phyloP scores from a whole-genome alignment of 2,888 invertebrate species.

The Bhutanitis thaidina region DNA sequence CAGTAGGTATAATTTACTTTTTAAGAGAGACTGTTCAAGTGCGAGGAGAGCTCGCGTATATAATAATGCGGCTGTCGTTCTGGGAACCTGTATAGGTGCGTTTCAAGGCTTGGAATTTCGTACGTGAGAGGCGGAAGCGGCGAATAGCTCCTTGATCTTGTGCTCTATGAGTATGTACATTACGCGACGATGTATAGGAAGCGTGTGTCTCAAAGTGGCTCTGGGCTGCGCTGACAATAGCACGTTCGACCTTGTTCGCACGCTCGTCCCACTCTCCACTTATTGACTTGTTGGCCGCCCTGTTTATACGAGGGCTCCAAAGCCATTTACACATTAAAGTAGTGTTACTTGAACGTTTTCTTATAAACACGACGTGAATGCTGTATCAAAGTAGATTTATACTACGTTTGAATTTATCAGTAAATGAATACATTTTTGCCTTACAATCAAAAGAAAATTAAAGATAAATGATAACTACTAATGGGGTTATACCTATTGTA shows the following conservation, averaged over 20 bases:
- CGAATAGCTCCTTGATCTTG: constrained; percentile 66
- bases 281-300: constrained; percentile 59
- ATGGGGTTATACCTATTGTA: too few species aligned
- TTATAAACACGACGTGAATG: neutral
- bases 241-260: constrained; percentile 71
- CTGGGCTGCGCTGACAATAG: constrained; percentile 55
- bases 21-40: constrained; percentile 26
- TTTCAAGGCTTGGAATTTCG: constrained; percentile 50
- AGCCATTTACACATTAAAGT: constrained; percentile 11
- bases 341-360: constrained; percentile 4
- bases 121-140: constrained; percentile 64
- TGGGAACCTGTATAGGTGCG: constrained; percentile 39
- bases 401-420: too few species aligned
- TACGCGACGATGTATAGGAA: constrained; percentile 44
- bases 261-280: constrained; percentile 65
- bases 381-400: neutral
- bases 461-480: too few species aligned
- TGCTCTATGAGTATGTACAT: constrained; percentile 30
- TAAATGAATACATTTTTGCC: too few species aligned
- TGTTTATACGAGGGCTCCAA: constrained; percentile 42
- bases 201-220: constrained; percentile 51
- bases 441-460: too few species aligned
- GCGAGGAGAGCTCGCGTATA: constrained; percentile 34
- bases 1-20: constrained; percentile 17
- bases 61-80: constrained; percentile 40